Conservation (phyloP, 2,113 vertebrate species). For the Steatornis caripensis region DNA sequence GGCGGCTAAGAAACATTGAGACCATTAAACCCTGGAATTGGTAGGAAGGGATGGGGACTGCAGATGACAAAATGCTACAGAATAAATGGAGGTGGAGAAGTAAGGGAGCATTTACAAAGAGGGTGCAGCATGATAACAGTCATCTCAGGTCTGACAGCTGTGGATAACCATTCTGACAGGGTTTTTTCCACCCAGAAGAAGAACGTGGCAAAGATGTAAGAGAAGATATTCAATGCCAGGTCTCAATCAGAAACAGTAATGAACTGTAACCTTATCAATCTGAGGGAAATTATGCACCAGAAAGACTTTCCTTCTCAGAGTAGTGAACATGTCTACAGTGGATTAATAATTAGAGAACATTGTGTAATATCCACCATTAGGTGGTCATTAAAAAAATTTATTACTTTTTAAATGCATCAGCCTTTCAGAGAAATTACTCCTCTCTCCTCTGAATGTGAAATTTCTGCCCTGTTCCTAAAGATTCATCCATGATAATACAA, state of each 20-base stretch:
- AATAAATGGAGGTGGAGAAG: not conserved
- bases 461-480: not conserved
- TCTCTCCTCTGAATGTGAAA: not conserved
- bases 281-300: not conserved
- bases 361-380: not conserved
- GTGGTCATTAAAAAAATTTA: conserved; percentile 25
- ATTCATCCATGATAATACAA: not conserved
- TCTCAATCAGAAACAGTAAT: not conserved
- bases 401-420: not conserved
- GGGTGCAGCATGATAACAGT: not conserved
- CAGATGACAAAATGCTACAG: not conserved
- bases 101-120: not conserved
- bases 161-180: not conserved
- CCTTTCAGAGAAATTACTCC: not conserved
- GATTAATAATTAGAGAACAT: conserved; percentile 33
- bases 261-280: not conserved
- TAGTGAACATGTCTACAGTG: not conserved
- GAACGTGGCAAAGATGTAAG: not conserved
- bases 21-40: not conserved
- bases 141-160: not conserved
- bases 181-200: not conserved
- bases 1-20: not conserved
- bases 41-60: not conserved
- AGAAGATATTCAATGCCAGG: not conserved
- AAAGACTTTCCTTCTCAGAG: not conserved